These are phyloP conservation scores for Trematomus loennbergii DNA, from an alignment of 2,113 vertebrate species.

Conservation along the genomic window DNA sequence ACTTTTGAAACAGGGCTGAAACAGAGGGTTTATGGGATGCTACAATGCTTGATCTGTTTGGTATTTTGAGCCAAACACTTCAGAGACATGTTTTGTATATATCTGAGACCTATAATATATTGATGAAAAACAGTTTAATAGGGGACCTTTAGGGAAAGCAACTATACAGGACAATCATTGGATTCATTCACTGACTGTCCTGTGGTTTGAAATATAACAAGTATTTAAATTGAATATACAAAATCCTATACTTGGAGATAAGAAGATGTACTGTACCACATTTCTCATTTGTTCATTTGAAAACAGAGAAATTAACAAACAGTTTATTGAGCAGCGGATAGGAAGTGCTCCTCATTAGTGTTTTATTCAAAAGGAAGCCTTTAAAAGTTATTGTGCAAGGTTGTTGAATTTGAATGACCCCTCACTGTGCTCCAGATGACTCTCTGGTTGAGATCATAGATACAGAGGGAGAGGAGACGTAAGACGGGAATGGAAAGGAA, in stretches of 20 bases:
- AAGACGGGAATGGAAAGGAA: not conserved
- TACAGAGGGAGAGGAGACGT: not conserved
- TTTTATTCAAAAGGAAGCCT: slow-evolving; percentile 52
- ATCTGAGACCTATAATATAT: too few species aligned
- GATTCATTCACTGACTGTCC: not conserved
- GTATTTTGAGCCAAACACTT: not conserved
- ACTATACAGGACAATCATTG: too few species aligned
- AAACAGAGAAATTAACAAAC: slow-evolving; percentile 36
- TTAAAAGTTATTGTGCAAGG: slow-evolving; percentile 60
- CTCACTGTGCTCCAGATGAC: slow-evolving; percentile 51
- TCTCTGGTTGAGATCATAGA: slow-evolving; percentile 15
- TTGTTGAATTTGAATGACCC: slow-evolving; percentile 64
- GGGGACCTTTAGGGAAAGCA: too few species aligned
- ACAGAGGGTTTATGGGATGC: too few species aligned
- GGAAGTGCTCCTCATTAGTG: slow-evolving; percentile 46
- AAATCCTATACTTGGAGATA: not conserved
- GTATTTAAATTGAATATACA: slow-evolving; percentile 3
- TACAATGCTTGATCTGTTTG: too few species aligned
- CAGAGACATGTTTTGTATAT: too few species aligned
- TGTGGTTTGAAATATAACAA: not conserved
- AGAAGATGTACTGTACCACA: not conserved
- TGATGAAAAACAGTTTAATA: too few species aligned
- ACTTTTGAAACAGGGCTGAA: too few species aligned
- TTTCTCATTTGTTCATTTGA: slow-evolving; percentile 32
- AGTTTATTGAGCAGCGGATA: slow-evolving; percentile 17